Base-by-base conservation (phyloP, 1,140 invertebrate species). In the Planococcus citri region DNA sequence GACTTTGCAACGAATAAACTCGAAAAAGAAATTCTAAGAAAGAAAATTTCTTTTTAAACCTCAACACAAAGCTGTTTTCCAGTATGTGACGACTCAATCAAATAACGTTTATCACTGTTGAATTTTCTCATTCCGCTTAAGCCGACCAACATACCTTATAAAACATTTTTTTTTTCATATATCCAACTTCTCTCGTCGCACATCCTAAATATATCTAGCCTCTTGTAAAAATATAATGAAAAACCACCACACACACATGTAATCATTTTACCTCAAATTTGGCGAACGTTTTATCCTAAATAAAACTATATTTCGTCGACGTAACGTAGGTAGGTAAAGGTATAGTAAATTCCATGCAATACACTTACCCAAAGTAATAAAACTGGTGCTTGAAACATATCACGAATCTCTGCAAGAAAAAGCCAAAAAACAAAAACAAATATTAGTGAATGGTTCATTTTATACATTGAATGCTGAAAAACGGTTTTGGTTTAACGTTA, bases 41-140 rank as follows among this genome's bases (percentile, higher is more conserved):
- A 51, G 6, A 20, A 51, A 51, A 20, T 51, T 51, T 51, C 41
- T 51, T 20, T 51, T 51, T n/a, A 51, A 51, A n/a, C 12, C 17
- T 37, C 6, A 37, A 37, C 33, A 51, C 12, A 51, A 51, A 51
- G 41, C 4, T 20, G 41, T 51, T 51, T 51, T 17, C 4, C 4
- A 51, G 41, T 51, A 51, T 51, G 41, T 51, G 41, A 51, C 41
- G 41, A 51, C n/a, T 51, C 41, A 51, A 51, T 51, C 41, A 51
- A 51, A 51, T 51, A 51, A 51, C 41, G 41, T 9, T 51, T 51
- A 51, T 51, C 41, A 51, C 41, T 37, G 12, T 51, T 20, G 41
- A 20, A 9, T 51, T 51, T 51, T 51, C 3, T 51, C n/a, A 3
- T 37, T 37, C 14, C 33, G n/a, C n/a, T n/a, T n/a, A n/a, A n/a